Evolutionary conservation across 2,113 vertebrate species (phyloP).

Genomic region (Neotoma lepida): DNA sequence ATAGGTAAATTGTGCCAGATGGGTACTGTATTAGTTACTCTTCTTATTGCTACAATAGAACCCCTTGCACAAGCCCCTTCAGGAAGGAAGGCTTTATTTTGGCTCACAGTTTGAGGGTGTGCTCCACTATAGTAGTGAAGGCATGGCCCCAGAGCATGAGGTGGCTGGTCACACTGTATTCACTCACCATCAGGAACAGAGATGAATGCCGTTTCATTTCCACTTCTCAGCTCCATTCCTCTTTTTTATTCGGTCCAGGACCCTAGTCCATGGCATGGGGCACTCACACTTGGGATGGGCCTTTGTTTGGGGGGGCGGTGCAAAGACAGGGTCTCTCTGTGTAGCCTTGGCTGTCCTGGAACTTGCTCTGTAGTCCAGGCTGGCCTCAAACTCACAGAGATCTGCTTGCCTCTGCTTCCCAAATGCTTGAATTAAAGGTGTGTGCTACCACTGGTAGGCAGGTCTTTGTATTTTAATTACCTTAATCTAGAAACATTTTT

Average conservation of each 20-base stretch:
- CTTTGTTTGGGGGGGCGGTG: background rate
- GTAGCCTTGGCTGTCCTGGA: background rate
- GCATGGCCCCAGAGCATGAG: background rate
- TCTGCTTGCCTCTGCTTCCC: background rate
- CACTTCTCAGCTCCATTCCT: background rate
- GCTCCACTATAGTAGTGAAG: background rate
- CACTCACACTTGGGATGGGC: background rate
- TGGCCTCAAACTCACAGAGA: background rate
- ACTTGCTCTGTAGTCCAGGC: background rate
- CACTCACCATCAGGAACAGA: background rate
- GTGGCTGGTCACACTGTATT: background rate
- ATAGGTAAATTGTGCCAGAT: background rate
- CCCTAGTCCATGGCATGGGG: background rate
- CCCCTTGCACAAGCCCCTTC: background rate
- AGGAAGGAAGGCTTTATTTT: background rate
- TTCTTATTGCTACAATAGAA: background rate
- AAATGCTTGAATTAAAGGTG: background rate
- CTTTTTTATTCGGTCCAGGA: background rate
- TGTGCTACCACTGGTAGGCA: background rate
- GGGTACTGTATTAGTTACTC: background rate
- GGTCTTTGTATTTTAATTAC: background rate
- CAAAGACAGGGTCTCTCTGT: background rate
- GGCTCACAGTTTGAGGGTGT: background rate
- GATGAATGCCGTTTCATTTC: background rate
- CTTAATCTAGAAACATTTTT: background rate